Evolutionary conservation across 1,140 invertebrate genomes (phyloP), one percentile per base, ranked within the genome.

Genomic region (Tenebrio molitor): DNA sequence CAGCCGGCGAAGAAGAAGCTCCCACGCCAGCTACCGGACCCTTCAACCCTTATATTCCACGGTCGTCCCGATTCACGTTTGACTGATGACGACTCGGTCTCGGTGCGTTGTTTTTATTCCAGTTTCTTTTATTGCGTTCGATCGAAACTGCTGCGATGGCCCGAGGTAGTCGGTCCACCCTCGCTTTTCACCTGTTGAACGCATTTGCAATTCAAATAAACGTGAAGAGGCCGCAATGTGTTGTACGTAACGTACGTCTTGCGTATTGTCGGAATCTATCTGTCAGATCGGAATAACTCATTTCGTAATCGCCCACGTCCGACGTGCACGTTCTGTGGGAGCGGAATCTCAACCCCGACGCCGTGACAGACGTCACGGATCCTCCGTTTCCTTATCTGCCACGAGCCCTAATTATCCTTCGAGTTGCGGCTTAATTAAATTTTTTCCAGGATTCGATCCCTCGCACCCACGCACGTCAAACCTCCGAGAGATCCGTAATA

Each of bases 171-270:
- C 36, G 41, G 62, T 74, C 73, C 73, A 74, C 73, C 73, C 73
- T 74, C 73, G 73, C 73, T 74, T 74, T 74, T 74, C 73, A 74
- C 73, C 73, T 74, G 73, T 74, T 74, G 73, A 23, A 23, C 58
- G 63, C 71, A 74, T 74, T 74, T 74, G 73, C 73, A 74, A 74
- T 41, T 74, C 73, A 74, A 74, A 74, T 74, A 65, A 14, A n/a
- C n/a, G n/a, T n/a, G n/a, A 2, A 7, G 15, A 15, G 36, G 21
- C 68, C 58, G 66, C 68, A 73, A 73, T 71, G 65, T 36, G 50
- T 42, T 36, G 50, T 42, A 53, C 44, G 66, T 68, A 44, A 66
- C 39, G 39, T 41, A 33, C 25, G 64, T 46, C 64, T 46, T 66
- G 64, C 64, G 23, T 66, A 42, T 44, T 66, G 64, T 25, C 23